phyloP scores from a whole-genome alignment of 1,140 invertebrate genomes.

The Oncopeltus fasciatus region DNA sequence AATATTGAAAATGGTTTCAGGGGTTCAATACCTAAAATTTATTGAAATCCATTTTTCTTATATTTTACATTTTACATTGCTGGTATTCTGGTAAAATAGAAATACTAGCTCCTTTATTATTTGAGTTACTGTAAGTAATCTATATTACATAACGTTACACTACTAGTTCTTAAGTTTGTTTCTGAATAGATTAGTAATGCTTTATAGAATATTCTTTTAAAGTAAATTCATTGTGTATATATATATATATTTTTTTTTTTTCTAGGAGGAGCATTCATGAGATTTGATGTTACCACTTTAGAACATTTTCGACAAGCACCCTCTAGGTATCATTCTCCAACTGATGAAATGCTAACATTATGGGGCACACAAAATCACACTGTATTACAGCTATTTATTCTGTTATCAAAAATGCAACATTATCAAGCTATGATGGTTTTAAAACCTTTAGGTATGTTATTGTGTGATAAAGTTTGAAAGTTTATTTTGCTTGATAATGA shows the following conservation, averaged over 20 bases:
- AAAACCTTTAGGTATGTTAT: slow-evolving; percentile 37
- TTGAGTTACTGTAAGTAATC: too few relatives aligned
- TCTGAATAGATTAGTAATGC: neutral
- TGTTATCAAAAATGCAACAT: slow-evolving; percentile 54
- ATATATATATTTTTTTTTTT: neutral
- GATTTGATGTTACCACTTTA: slow-evolving; percentile 34
- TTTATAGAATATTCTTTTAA: neutral
- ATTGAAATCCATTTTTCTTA: neutral
- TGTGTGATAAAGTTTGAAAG: too few relatives aligned
- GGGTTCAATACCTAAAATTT: neutral
- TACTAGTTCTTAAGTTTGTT: neutral
- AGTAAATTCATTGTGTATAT: neutral
- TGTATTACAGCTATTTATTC: slow-evolving; percentile 56
- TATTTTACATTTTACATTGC: neutral
- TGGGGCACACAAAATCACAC: slow-evolving; percentile 72
- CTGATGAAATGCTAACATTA: slow-evolving; percentile 52
- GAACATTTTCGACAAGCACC: slow-evolving; percentile 34
- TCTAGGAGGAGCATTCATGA: slow-evolving; percentile 36
- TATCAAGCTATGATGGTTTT: slow-evolving; percentile 53
- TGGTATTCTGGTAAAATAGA: neutral
- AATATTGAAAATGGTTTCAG: too few relatives aligned
- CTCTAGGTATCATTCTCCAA: slow-evolving; percentile 44
- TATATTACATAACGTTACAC: neutral
- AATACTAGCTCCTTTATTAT: too few relatives aligned
- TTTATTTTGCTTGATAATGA: too few relatives aligned